phyloP scores from a whole-genome alignment of 2,113 vertebrate species.

The Phylloscopus whistleri region DNA sequence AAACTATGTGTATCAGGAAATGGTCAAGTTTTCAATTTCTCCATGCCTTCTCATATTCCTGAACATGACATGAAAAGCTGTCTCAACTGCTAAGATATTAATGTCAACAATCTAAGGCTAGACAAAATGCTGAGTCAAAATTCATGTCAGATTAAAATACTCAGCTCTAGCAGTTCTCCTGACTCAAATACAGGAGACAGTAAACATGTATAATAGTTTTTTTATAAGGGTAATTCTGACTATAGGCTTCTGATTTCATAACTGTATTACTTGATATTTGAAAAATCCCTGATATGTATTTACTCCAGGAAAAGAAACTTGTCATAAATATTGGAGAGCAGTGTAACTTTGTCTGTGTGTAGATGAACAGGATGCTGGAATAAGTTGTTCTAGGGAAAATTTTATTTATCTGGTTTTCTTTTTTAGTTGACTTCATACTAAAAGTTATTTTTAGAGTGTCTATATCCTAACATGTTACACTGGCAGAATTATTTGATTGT shows the following conservation, averaged over 20 bases:
- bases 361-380: neutral
- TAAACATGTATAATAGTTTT: neutral
- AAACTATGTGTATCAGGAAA: neutral
- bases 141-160: neutral
- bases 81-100: neutral
- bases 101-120: neutral
- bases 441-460: neutral
- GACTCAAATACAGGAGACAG: neutral
- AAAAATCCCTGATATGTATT: neutral
- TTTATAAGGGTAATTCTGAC: neutral
- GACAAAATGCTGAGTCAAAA: neutral
- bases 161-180: neutral
- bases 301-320: neutral
- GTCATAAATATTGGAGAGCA: neutral
- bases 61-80: neutral
- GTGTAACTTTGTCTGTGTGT: neutral
- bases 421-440: neutral
- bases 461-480: neutral
- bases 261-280: neutral
- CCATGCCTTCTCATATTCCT: neutral
- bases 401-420: neutral
- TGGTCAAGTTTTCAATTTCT: neutral
- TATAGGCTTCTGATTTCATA: neutral
- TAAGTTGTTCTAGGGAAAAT: neutral
- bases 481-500: neutral